Evolutionary conservation across 2,888 invertebrate genomes (phyloP), one percentile per base, ranked within the genome.

Genomic region (Iphiclides podalirius): DNA sequence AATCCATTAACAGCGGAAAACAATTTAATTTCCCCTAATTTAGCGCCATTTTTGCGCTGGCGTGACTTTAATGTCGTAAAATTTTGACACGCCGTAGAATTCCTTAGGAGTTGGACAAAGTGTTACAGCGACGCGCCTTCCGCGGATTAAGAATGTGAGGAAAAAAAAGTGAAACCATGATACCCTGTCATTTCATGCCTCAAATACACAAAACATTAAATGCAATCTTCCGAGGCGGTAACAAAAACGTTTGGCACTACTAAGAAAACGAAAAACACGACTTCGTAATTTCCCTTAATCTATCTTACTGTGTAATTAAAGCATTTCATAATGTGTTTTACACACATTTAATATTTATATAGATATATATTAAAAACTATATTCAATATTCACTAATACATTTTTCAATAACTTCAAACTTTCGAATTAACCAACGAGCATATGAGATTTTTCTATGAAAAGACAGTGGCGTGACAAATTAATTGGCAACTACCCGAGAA

Each of bases 271-370:
- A 66, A 64, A 54, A 59, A 48, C 40, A 39, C n/a, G n/a, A 54
- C 47, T 57, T 59, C 36, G 44, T 53, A 58, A 53, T 59, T 63
- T 66, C 73, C 73, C 80, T 79, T 64, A 68, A 52, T 63, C 81
- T 84, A 82, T 78, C 85, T 87, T 87, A 86, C 57, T 75, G 62
- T 78, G 71, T 88, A 87, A 78, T 88, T 88, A 88, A 88, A 88
- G 87, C 87, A 80, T 84, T 67, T 73, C 71, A 70, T 68, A 75
- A 75, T 77, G 78, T 84, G 77, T 69, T 71, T 57, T 60, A 63
- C 72, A 80, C 78, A 76, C 70, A 70, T 65, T 67, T 42, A 26
- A 40, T 40, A 47, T 49, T 48, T 52, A 48, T 52, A 49, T 52
- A 50, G 47, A 43, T 51, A 53, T 55, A 52, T 56, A 48, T 54